Evolutionary conservation across 2,113 vertebrate genomes (phyloP), one percentile per base, ranked within the genome.

Genomic region (Etia nguti): DNA sequence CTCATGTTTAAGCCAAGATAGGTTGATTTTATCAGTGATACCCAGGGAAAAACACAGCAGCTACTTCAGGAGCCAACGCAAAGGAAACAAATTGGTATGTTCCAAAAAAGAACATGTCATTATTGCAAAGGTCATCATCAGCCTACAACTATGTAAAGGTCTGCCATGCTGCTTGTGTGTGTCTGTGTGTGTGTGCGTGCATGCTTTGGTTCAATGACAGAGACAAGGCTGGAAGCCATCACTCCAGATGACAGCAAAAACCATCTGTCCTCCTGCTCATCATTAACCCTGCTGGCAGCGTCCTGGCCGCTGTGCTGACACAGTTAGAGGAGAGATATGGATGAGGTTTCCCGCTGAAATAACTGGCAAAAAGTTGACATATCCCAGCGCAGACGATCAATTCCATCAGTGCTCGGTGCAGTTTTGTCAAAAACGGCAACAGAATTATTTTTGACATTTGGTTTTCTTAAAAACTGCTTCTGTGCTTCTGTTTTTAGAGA

Each of bases 241-340:
- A 86, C 79, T 93, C 90, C 86, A 90, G 88, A 83, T 90, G 86
- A 94, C 94, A 92, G 92, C 85, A 62, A 88, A 91, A 94, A 92
- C 79, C 92, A 94, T 93, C 90, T 92, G 90, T 90, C 91, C 85
- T 46, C 38, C 29, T 82, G 60, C 89, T 93, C 93, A 90, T 94
- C 91, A 92, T 95, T 93, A 94, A 93, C 90, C 90, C 86, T 34
- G 88, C 88, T 91, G 87, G 89, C 92, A 89, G 16, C 11, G 46
- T 84, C 91, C 77, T 31, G 80, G 89, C 89, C 6, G 10, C 86
- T 85, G 87, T 54, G 88, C 86, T 86, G 82, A 90, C 89, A 89
- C 46, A 87, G 85, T 83, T 26, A 70, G 77, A 85, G 70, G 56
- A 90, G 29, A 50, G 90, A 85, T 82, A 89, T 56, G 87, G 62